These are phyloP conservation scores for Andricus grossulariae DNA, from an alignment of 1,140 invertebrate species.

Conservation along the genomic window DNA sequence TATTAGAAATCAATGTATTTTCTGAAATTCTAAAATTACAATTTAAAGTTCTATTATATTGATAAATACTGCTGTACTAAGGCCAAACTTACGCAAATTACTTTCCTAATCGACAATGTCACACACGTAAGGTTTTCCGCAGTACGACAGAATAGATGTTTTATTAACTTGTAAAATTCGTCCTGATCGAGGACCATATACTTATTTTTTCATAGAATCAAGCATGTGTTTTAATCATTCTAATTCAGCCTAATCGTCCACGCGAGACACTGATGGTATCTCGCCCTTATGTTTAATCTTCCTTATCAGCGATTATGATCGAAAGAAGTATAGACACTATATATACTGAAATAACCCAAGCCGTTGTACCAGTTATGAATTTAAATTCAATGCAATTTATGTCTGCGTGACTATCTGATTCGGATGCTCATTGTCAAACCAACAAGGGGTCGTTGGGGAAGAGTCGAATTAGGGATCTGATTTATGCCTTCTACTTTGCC, in stretches of 20 bases:
- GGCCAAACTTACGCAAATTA: too few relatives aligned
- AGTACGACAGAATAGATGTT: too few relatives aligned
- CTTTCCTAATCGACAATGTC: too few relatives aligned
- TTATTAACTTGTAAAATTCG: too few relatives aligned
- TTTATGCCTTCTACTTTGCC: neutral
- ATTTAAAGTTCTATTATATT: too few relatives aligned
- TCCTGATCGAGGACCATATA: too few relatives aligned
- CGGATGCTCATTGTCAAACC: conserved; percentile 35
- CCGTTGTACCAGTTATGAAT: conserved; percentile 38
- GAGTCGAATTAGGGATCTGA: neutral
- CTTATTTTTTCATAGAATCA: neutral
- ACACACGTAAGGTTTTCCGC: too few relatives aligned
- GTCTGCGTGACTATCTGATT: conserved; percentile 53
- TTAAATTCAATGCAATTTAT: conserved; percentile 51
- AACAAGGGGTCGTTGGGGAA: neutral
- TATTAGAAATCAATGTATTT: too few relatives aligned
- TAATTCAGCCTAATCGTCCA: neutral
- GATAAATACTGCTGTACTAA: too few relatives aligned
- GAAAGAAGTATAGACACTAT: neutral
- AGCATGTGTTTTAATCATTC: conserved; percentile 11
- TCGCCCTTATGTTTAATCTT: conserved; percentile 18
- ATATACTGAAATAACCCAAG: neutral
- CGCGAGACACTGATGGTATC: conserved; percentile 16
- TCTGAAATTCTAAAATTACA: too few relatives aligned
- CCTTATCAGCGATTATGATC: conserved; percentile 12